Conservation (phyloP, 2,797 vertebrate genomes). For the Sebastes diaconus region DNA sequence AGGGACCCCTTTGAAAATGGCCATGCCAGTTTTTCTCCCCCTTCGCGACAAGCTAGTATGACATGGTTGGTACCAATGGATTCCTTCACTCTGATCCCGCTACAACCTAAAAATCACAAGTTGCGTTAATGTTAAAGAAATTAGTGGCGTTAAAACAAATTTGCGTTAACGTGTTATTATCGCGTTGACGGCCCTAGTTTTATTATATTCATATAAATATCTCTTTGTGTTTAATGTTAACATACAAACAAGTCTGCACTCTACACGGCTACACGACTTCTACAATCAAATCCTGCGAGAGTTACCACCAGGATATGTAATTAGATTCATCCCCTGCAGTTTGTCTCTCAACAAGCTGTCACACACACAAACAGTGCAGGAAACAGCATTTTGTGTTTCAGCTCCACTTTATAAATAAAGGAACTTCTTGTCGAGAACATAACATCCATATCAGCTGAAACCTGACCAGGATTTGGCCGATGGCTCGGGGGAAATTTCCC, state of each 20-base stretch:
- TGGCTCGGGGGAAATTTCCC: slow-evolving; percentile 3
- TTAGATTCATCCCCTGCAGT: background rate
- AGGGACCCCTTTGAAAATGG: no score
- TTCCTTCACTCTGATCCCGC: no score
- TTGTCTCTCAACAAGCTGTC: background rate
- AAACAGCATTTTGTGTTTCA: slow-evolving; percentile 1
- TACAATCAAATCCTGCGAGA: background rate
- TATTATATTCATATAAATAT: background rate
- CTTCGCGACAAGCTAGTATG: no score
- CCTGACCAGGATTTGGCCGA: background rate
- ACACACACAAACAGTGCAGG: background rate
- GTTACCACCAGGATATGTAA: background rate
- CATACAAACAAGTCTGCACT: background rate
- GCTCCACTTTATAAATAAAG: background rate
- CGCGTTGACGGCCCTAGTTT: background rate
- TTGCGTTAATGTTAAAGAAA: no score
- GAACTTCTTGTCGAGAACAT: background rate
- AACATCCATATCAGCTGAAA: slow-evolving; percentile 1
- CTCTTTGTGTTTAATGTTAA: background rate
- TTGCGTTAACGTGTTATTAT: no score
- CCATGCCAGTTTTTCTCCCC: no score
- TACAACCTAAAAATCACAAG: no score
- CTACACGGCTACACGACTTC: background rate
- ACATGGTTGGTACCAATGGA: no score
- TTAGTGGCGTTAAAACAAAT: no score